phyloP scores from a whole-genome alignment of 92 coral and sea anemone species.

The Phymanthus crucifer region DNA sequence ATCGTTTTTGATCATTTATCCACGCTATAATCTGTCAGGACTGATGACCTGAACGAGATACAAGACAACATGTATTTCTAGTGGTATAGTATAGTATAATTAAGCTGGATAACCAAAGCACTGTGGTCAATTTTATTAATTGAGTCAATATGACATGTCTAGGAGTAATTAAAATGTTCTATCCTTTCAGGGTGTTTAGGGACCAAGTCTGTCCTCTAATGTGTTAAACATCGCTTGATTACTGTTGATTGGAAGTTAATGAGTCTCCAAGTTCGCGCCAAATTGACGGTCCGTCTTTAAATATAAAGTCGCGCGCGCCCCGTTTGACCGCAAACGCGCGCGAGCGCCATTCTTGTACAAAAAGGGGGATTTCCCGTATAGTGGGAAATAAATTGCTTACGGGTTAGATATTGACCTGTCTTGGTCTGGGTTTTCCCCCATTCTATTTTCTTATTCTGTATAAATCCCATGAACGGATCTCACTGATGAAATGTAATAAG shows the following conservation, averaged over 20 bases:
- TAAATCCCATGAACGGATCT: too few species aligned
- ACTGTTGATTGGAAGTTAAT: neutral
- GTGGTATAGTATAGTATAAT: neutral
- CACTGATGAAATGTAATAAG: too few species aligned
- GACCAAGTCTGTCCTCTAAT: neutral
- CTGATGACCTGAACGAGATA: neutral
- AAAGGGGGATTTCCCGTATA: too few species aligned
- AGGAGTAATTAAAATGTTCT: neutral
- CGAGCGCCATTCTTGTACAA: neutral
- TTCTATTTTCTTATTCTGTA: too few species aligned
- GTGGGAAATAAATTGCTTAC: too few species aligned
- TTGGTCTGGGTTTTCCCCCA: too few species aligned
- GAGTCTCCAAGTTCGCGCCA: constrained; percentile 8
- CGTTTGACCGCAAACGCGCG: neutral
- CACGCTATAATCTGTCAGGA: constrained; percentile 2
- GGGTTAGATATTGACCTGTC: too few species aligned
- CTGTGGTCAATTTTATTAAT: neutral
- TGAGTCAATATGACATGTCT: neutral
- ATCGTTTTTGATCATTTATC: neutral
- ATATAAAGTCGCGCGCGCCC: neutral
- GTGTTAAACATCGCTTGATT: constrained; percentile 1
- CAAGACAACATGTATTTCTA: neutral
- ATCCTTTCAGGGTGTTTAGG: neutral
- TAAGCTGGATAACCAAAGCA: neutral
- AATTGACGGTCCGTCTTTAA: neutral